Conservation (phyloP, 2,888 invertebrate species). For the Cephus spinipes region DNA sequence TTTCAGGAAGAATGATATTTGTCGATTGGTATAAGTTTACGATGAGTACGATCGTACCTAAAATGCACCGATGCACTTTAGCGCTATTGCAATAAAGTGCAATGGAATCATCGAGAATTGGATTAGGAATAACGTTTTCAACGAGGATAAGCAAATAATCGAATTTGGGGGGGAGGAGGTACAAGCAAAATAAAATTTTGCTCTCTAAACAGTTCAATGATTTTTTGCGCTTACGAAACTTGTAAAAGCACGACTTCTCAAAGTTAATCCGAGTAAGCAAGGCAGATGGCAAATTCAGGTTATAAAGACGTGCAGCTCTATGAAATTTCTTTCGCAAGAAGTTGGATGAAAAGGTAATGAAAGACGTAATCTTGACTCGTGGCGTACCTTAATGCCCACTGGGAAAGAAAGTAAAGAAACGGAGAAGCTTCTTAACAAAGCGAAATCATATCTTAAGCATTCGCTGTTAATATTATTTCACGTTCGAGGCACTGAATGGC, state of each 20-base stretch:
- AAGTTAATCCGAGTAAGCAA: background rate
- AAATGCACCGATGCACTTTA: conserved; percentile 1
- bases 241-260: background rate
- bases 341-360: background rate
- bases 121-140: background rate
- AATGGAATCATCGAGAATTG: conserved; percentile 4
- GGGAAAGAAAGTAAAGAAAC: background rate
- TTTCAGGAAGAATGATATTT: background rate
- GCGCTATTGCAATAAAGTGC: background rate
- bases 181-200: background rate
- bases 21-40: background rate
- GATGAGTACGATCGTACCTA: background rate
- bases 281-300: background rate
- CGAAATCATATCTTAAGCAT: background rate
- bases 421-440: background rate
- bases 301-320: background rate
- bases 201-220: background rate
- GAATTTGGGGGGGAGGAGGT: background rate
- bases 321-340: background rate
- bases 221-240: background rate
- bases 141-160: background rate
- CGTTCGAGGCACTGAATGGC: background rate
- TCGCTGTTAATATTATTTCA: background rate
- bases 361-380: background rate
- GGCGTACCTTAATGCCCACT: background rate